Percentiles rank a stretch among this genome's conserved stretches.
Evolutionary conservation across 2,888 invertebrate genomes (phyloP).

Genomic region (Philereme vetulata): DNA sequence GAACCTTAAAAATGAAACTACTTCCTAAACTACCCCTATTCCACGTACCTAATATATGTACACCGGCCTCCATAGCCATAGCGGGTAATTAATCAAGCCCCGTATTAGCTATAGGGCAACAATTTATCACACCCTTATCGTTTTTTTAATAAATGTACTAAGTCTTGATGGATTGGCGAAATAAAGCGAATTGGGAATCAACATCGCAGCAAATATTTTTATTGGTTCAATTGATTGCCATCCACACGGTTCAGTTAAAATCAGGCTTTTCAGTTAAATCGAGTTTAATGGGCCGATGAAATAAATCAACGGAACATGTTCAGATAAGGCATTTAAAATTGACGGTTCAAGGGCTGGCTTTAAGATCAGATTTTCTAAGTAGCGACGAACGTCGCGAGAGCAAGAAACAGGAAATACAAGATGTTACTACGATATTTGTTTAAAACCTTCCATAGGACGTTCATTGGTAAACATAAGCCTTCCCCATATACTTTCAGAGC

Average conservation of each 20-base stretch:
- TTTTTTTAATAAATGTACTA: constrained; percentile 21
- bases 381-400: no score
- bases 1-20: no score
- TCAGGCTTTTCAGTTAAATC: constrained; percentile 35
- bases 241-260: constrained; percentile 31
- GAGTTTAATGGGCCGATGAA: constrained; percentile 35
- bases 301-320: constrained; percentile 37
- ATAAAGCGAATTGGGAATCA: constrained; percentile 24
- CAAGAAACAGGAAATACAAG: no score
- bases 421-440: no score
- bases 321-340: constrained; percentile 31
- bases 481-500: no score
- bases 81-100: constrained; percentile 4
- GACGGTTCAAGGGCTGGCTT: constrained; percentile 13
- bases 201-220: constrained; percentile 27
- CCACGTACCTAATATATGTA: no score
- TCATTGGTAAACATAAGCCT: no score
- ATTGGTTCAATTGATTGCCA: constrained; percentile 33
- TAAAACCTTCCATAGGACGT: no score
- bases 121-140: constrained; percentile 16
- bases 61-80: no score
- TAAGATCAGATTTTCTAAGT: background rate
- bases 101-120: background rate
- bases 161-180: constrained; percentile 20
- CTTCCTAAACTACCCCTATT: no score